A percentile compares a stretch with the other conserved stretches of the same genome.
These are phyloP conservation scores for Apogon hyalosoma DNA, from an alignment of 2,797 vertebrate genomes.

Conservation along the genomic window DNA sequence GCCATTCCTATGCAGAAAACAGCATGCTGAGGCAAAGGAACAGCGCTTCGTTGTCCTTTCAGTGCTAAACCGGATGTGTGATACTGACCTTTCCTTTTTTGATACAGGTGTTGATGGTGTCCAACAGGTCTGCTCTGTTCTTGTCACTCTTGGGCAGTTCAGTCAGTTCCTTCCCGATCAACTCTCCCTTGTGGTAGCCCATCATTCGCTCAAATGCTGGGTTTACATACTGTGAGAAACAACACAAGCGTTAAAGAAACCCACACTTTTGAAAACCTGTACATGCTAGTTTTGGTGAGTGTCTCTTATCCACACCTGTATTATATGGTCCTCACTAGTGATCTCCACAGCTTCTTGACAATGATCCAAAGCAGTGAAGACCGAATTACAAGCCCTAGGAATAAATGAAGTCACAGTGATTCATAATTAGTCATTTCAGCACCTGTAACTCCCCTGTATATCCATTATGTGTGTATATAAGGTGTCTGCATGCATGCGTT, in stretches of 20 bases:
- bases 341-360: slow-evolving; percentile 97
- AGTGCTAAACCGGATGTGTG: background rate
- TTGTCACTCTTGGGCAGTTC: slow-evolving; percentile 93
- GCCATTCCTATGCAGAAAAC: slow-evolving; percentile 89
- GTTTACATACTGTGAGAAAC: slow-evolving; percentile 91
- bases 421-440: background rate
- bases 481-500: background rate
- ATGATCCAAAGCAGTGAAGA: slow-evolving; percentile 93
- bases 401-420: slow-evolving; percentile 5
- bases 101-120: slow-evolving; percentile 93
- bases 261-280: too few relatives aligned
- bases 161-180: slow-evolving; percentile 92
- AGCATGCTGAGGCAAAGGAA: background rate
- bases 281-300: background rate
- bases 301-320: slow-evolving; percentile 76
- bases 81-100: slow-evolving; percentile 92
- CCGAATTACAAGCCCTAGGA: slow-evolving; percentile 92
- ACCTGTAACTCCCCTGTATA: too few relatives aligned
- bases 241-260: background rate
- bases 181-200: slow-evolving; percentile 93
- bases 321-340: slow-evolving; percentile 93
- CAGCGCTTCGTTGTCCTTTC: background rate
- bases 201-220: slow-evolving; percentile 95
- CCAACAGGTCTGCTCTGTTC: slow-evolving; percentile 90
- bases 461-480: background rate